phyloP scores from a whole-genome alignment of 2,797 vertebrate genomes.

The Phrynocephalus forsythii region DNA sequence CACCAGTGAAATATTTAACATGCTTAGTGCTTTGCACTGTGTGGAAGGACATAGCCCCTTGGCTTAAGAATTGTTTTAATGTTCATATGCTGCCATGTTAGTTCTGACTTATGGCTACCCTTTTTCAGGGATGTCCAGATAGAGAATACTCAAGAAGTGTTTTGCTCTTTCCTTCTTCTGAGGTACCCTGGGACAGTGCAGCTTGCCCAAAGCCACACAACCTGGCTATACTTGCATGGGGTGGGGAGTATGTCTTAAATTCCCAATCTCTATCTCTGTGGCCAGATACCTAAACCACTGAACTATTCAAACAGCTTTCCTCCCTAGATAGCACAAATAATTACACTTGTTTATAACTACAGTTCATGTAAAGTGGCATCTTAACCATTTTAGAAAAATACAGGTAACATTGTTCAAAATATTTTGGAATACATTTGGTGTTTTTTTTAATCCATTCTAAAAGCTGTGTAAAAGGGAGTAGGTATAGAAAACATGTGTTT shows the following conservation, averaged over 20 bases:
- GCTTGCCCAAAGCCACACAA: too few species aligned
- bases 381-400: slow-evolving; percentile 61
- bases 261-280: too few species aligned
- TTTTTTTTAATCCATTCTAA: slow-evolving; percentile 40
- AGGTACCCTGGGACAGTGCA: too few species aligned
- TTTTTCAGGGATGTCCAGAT: too few species aligned
- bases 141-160: too few species aligned
- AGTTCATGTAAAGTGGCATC: slow-evolving; percentile 49
- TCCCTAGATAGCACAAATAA: slow-evolving; percentile 64
- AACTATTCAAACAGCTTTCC: slow-evolving; percentile 14
- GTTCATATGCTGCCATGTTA: too few species aligned
- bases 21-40: slow-evolving; percentile 1
- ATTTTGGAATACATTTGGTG: slow-evolving; percentile 42
- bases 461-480: slow-evolving; percentile 30
- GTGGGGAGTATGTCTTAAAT: too few species aligned
- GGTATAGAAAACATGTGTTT: slow-evolving; percentile 34
- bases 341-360: slow-evolving; percentile 56
- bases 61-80: slow-evolving; percentile 41
- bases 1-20: slow-evolving; percentile 31
- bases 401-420: slow-evolving; percentile 43
- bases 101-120: too few species aligned
- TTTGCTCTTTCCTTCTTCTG: too few species aligned
- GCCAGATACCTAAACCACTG: too few species aligned
- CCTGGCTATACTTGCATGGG: too few species aligned
- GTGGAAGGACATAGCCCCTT: slow-evolving; percentile 49